Percentiles rank a stretch among this genome's conserved stretches.
These are phyloP conservation scores for Polymixis lichenea DNA, from an alignment of 2,888 invertebrate species.

Conservation along the genomic window DNA sequence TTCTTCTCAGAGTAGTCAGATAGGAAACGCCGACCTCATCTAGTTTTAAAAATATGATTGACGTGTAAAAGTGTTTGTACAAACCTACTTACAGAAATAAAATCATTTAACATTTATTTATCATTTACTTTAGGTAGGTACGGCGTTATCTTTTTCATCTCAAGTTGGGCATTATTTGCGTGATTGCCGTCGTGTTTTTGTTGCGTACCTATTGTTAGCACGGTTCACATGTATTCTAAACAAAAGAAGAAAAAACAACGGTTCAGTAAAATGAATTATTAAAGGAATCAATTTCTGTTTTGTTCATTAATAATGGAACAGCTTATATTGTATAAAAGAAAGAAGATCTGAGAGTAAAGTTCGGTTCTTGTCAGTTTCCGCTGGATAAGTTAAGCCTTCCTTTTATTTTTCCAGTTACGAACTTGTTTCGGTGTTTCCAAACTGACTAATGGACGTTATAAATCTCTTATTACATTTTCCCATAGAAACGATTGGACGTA, in stretches of 20 bases:
- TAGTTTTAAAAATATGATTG: too few species aligned
- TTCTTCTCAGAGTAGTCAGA: too few species aligned
- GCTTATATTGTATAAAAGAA: not conserved
- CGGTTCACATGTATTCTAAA: not conserved
- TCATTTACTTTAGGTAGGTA: not conserved
- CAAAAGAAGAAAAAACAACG: not conserved
- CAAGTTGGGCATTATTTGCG: not conserved
- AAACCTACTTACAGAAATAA: too few species aligned
- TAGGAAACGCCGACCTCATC: too few species aligned
- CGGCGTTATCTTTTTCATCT: not conserved
- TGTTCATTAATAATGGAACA: not conserved
- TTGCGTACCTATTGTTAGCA: not conserved
- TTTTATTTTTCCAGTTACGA: constrained; percentile 28
- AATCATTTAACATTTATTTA: too few species aligned
- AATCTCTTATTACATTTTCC: not conserved
- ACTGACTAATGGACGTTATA: constrained; percentile 20
- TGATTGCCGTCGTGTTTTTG: constrained; percentile 2
- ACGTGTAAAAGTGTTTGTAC: too few species aligned
- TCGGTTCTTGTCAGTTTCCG: not conserved
- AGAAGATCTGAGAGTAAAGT: constrained; percentile 12
- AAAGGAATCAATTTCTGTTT: constrained; percentile 5
- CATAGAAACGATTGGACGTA: not conserved
- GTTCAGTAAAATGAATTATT: not conserved
- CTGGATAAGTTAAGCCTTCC: constrained; percentile 2
- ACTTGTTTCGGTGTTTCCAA: constrained; percentile 17